These are phyloP conservation scores for Sinosuthora webbiana DNA, from an alignment of 2,113 vertebrate genomes.

Conservation along the genomic window DNA sequence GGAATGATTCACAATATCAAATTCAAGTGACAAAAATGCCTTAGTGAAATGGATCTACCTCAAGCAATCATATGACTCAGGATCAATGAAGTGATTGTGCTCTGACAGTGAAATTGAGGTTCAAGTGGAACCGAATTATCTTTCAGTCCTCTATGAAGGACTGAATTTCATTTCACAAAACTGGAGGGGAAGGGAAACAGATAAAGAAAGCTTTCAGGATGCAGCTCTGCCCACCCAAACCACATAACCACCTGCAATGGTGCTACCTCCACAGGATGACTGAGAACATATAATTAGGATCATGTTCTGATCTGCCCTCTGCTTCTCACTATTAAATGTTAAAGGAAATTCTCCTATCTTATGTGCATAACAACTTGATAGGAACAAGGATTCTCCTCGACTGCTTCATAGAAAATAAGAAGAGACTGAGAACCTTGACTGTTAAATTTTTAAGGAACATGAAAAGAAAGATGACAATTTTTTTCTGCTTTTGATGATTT, in stretches of 20 bases:
- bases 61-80: not conserved
- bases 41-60: not conserved
- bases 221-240: not conserved
- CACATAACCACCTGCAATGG: not conserved
- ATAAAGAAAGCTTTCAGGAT: not conserved
- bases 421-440: not conserved
- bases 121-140: not conserved
- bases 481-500: not conserved
- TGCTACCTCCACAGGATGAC: not conserved
- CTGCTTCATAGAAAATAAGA: not conserved
- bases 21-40: not conserved
- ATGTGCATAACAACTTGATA: not conserved
- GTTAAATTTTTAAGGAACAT: not conserved
- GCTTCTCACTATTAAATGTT: not conserved
- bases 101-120: not conserved
- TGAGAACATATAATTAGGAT: not conserved
- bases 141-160: not conserved
- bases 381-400: not conserved
- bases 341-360: not conserved
- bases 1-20: not conserved
- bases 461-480: not conserved
- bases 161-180: not conserved
- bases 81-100: not conserved
- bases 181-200: not conserved
- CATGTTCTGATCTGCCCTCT: not conserved